These are phyloP conservation scores for Falco concolor DNA, from an alignment of 2,797 vertebrate species.

Conservation along the genomic window DNA sequence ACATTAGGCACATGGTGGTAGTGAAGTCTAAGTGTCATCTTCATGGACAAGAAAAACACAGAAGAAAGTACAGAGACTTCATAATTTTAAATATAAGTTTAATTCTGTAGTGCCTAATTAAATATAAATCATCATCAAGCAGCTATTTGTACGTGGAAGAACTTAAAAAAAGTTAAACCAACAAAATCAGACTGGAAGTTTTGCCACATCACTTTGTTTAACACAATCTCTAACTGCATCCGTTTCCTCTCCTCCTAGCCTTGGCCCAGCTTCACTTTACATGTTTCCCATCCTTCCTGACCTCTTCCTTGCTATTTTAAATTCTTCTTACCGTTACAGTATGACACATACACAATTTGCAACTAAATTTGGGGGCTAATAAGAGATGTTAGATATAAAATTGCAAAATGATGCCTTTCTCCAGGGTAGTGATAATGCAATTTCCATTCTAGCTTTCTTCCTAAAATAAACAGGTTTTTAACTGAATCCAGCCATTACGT, in stretches of 20 bases:
- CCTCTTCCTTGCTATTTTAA: background rate
- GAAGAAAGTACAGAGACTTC: background rate
- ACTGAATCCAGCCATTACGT: background rate
- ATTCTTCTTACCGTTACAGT: background rate
- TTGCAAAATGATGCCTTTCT: background rate
- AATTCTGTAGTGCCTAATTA: background rate
- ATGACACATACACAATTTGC: background rate
- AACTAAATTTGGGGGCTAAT: background rate
- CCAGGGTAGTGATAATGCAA: background rate
- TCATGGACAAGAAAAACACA: background rate
- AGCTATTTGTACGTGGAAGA: background rate
- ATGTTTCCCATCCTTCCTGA: background rate
- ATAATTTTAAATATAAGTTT: background rate
- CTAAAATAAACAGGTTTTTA: background rate
- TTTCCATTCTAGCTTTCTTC: background rate
- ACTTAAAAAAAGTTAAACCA: background rate
- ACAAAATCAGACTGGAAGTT: background rate
- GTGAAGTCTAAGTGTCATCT: background rate
- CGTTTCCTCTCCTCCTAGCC: background rate
- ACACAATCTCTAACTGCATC: background rate
- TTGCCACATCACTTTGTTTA: background rate
- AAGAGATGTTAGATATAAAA: background rate
- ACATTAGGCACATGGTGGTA: background rate
- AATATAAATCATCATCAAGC: background rate
- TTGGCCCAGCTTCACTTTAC: background rate